Percentiles rank a stretch among this genome's conserved stretches.
These are phyloP conservation scores for Drosophila recens DNA, from an alignment of 2,888 invertebrate genomes.

Conservation along the genomic window DNA sequence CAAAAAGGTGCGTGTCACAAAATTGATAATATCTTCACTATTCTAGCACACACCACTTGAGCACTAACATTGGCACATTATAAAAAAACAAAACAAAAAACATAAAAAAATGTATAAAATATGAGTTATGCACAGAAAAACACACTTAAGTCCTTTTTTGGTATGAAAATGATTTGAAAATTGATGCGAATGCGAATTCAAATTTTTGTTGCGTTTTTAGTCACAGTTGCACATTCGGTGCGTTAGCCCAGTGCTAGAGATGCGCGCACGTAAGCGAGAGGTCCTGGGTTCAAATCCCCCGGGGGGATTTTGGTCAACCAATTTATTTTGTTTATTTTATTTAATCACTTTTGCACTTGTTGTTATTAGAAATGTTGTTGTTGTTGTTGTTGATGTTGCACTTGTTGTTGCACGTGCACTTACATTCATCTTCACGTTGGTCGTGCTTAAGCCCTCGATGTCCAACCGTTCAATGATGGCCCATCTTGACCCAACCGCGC, in stretches of 20 bases:
- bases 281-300: too few species aligned
- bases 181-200: background rate
- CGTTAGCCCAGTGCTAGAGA: too few species aligned
- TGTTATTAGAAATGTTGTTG: background rate
- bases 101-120: too few species aligned
- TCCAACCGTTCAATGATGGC: constrained; percentile 83
- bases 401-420: constrained; percentile 46
- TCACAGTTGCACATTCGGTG: too few species aligned
- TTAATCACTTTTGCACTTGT: constrained; percentile 4
- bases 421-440: constrained; percentile 83
- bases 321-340: too few species aligned
- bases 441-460: constrained; percentile 77
- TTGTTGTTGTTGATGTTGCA: constrained; percentile 4
- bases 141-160: constrained; percentile 14
- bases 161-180: background rate
- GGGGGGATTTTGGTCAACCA: too few species aligned
- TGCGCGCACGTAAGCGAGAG: too few species aligned
- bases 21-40: too few species aligned
- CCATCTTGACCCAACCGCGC: constrained; percentile 73
- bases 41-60: background rate
- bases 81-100: background rate
- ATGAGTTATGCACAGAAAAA: background rate
- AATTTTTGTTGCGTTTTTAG: too few species aligned
- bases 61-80: too few species aligned
- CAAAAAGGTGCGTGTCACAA: too few species aligned